Conservation (phyloP, 2,797 vertebrate genomes). For the Salmo trutta region DNA sequence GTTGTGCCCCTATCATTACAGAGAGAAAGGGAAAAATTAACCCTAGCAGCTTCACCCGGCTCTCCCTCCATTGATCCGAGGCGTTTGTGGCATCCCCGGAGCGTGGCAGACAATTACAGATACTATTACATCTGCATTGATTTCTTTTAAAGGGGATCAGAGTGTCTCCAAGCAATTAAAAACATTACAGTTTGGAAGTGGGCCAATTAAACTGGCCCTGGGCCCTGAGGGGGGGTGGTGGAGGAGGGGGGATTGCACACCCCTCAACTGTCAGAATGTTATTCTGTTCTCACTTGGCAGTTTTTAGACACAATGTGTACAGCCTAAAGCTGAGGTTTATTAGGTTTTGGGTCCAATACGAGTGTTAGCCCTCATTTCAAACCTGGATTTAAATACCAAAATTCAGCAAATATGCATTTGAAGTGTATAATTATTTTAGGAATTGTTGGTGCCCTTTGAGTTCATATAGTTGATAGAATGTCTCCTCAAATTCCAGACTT, state of each 20-base stretch:
- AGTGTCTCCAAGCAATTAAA: constrained; percentile 84
- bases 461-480: too few relatives aligned
- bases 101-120: constrained; percentile 85
- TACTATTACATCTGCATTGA: constrained; percentile 89
- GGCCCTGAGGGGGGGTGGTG: constrained; percentile 38
- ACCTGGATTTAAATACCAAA: constrained; percentile 11
- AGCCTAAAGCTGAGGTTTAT: constrained; percentile 20
- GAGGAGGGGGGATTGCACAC: neutral
- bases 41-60: constrained; percentile 75
- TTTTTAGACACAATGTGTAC: constrained; percentile 39
- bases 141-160: constrained; percentile 74
- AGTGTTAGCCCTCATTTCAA: constrained; percentile 30
- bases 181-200: constrained; percentile 84
- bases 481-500: too few relatives aligned
- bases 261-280: constrained; percentile 72
- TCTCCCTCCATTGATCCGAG: constrained; percentile 80
- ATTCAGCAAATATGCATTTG: neutral
- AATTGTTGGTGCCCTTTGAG: neutral
- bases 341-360: neutral
- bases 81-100: constrained; percentile 81
- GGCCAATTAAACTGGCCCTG: constrained; percentile 82
- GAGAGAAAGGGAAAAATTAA: constrained; percentile 81
- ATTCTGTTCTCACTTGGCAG: constrained; percentile 45
- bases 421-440: neutral
- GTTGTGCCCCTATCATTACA: constrained; percentile 80